Evolutionary conservation across 2,888 invertebrate species (phyloP).

Genomic region (Tinea trinotella): DNA sequence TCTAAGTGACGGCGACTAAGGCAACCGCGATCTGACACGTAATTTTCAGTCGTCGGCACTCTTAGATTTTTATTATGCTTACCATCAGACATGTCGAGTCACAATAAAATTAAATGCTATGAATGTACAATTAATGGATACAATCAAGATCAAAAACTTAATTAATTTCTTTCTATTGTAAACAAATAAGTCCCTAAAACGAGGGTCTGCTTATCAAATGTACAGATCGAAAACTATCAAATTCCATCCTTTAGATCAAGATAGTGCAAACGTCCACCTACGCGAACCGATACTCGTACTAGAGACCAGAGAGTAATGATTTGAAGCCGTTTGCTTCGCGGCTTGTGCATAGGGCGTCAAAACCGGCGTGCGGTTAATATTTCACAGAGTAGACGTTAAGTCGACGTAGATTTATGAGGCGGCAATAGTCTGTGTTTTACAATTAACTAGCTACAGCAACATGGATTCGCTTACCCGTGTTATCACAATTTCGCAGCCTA

Average conservation of each 20-base stretch:
- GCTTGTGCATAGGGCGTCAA: conserved; percentile 48
- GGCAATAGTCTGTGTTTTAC: conserved; percentile 39
- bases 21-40: too few species aligned
- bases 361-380: conserved; percentile 64
- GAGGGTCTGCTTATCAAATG: background rate
- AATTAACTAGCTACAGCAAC: conserved; percentile 40
- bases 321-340: conserved; percentile 46
- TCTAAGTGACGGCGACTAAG: too few species aligned
- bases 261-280: conserved; percentile 1
- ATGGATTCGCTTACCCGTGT: conserved; percentile 15
- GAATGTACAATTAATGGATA: too few species aligned
- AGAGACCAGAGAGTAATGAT: conserved; percentile 1
- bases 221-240: background rate
- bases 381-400: conserved; percentile 36
- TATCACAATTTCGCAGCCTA: background rate
- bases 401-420: conserved; percentile 20
- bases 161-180: too few species aligned
- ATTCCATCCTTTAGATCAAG: background rate
- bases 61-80: too few species aligned
- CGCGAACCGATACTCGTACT: background rate
- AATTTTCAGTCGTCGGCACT: too few species aligned
- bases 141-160: too few species aligned
- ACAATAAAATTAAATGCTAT: too few species aligned
- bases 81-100: too few species aligned
- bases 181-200: background rate